Base-by-base conservation (phyloP, 2,797 vertebrate genomes). In the Hyperoplus lanceolatus region DNA sequence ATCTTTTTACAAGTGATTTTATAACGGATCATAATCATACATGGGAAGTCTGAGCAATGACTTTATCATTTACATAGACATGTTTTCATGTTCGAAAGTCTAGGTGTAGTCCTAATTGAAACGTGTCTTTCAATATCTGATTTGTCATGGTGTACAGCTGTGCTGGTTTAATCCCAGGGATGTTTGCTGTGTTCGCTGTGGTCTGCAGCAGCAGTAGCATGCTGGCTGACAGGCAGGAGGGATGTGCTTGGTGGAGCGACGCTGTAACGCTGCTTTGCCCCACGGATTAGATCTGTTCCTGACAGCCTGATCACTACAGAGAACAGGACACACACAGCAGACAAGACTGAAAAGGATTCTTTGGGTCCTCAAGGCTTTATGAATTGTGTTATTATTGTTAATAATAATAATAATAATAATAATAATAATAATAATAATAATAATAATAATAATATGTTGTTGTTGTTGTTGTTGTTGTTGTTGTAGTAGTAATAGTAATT, bases 221-320 rank as follows among this genome's bases (percentile, higher is more conserved):
- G 41, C 77, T 83, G 84, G 87, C 90, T 82, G 84, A 61, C 73
- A 72, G 29, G 29, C 29, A 29, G 70, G 29, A 63, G 68, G 66
- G 85, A 80, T 77, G 76, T 79, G 92, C 79, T 87, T 61, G 76
- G 61, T 60, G 72, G 77, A 84, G 86, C 85, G 46, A 63, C 9
- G 41, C 88, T 67, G 81, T 67, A 87, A 80, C 86, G 82, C 73
- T 58, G 75, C 60, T 78, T 72, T 66, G 57, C 62, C 79, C 79
- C 75, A 42, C 2, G 79, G 89, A 90, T 92, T 90, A 92, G 60
- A 90, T 83, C 54, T 83, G 74, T 65, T 75, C 69, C 83, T 89
- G 90, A 82, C 84, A 90, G 79, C 38, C 81, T 76, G 79, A 82
- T 84, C 83, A 79, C 77, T 18, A 55, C 56, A 53, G 74, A 56